Base-by-base conservation (phyloP, 2,888 invertebrate species). In the Argynnis bischoffii region DNA sequence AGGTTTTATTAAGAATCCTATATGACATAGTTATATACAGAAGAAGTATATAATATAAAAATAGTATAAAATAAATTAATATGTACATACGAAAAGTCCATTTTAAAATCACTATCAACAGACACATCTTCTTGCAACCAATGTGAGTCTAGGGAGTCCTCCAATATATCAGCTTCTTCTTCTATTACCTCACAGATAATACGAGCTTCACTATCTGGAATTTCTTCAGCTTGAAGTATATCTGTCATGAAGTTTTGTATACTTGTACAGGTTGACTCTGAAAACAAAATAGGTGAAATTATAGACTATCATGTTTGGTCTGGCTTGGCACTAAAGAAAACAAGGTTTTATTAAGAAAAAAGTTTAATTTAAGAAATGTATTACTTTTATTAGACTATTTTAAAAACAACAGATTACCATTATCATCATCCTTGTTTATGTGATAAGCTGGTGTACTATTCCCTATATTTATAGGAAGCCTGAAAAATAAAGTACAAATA, bases 191-290 rank as follows among this genome's bases (percentile, higher is more conserved):
- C 89, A 16, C 81, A 78, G 53, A 92, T 88, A 61, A 92, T 90
- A 5, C 80, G 78, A 0, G 85, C 89, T 71, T 92, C 92, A 0
- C 86, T 81, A 15, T 87, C 87, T 0, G 85, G 84, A 74, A 92
- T 80, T 66, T 89, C 90, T 55, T 88, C 85, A 0, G 80, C 85
- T 64, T 84, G 82, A 47, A 91, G 76, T 0, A 92, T 85, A 60
- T 91, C 91, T 2, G 84, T 82, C 83, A 92, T 88, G 74, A 92
- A 92, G 78, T 92, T 92, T 41, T 85, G 86, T 63, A 92, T 90
- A 63, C 91, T 91, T 68, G 92, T 89, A 71, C 88, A 88, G 69
- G 90, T 91, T 72, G 92, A 92, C 67, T 86, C 92, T 92, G 81
- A n/a, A 81, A 82, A 47, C 41, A 55, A 35, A 47, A 59, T 35